These are phyloP conservation scores for Poecilia gillii DNA, from an alignment of 2,797 vertebrate genomes.

Conservation along the genomic window DNA sequence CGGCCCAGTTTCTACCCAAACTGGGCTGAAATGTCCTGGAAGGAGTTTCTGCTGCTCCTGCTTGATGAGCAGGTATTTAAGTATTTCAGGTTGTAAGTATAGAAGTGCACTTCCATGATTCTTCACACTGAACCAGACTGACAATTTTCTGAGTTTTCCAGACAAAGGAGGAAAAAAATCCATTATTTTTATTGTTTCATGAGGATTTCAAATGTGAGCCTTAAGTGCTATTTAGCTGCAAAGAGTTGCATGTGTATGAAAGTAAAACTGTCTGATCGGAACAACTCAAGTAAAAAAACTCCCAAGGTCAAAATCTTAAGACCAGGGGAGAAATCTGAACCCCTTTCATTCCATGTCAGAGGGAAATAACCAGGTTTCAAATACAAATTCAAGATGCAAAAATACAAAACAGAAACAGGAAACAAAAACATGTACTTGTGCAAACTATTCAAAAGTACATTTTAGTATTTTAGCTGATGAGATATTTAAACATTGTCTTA, in stretches of 20 bases:
- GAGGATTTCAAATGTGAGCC: neutral
- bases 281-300: neutral
- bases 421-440: neutral
- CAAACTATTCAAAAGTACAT: neutral
- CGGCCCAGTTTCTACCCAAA: slow-evolving; percentile 74
- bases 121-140: neutral
- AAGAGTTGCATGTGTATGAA: neutral
- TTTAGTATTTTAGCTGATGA: neutral
- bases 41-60: slow-evolving; percentile 52
- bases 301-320: neutral
- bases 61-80: slow-evolving; percentile 30
- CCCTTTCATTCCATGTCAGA: neutral
- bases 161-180: neutral
- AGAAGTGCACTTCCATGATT: neutral
- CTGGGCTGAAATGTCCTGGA: slow-evolving; percentile 77
- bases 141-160: neutral
- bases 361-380: neutral
- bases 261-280: neutral
- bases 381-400: neutral
- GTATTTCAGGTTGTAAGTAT: neutral
- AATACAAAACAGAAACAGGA: neutral
- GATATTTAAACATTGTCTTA: neutral
- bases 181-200: neutral
- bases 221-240: neutral
- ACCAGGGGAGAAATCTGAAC: neutral